These are phyloP conservation scores for Epizoanthus scotinus DNA, from an alignment of 92 coral and sea anemone species.

Conservation along the genomic window DNA sequence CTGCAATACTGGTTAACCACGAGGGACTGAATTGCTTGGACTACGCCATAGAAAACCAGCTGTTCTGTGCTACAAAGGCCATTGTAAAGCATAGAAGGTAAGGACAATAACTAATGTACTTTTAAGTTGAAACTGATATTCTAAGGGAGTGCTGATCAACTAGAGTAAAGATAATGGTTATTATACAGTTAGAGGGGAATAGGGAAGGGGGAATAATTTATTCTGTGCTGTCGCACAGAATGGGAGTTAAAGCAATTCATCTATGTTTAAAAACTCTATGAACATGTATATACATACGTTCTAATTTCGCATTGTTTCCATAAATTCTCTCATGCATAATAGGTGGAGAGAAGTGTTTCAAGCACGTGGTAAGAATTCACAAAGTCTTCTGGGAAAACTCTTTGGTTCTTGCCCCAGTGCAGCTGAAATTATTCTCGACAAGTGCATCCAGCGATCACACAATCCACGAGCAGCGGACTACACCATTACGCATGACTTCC, in stretches of 20 bases:
- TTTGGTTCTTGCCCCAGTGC: slow-evolving; percentile 71
- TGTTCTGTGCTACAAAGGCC: slow-evolving; percentile 43
- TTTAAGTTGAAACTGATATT: not conserved
- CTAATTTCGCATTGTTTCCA: too few relatives aligned
- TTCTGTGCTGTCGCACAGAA: too few relatives aligned
- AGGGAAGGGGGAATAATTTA: too few relatives aligned
- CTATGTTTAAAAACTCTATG: too few relatives aligned
- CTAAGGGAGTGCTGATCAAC: not conserved
- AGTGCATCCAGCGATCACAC: slow-evolving; percentile 62
- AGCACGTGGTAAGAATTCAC: slow-evolving; percentile 2
- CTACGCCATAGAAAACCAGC: slow-evolving; percentile 57
- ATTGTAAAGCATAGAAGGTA: slow-evolving; percentile 61
- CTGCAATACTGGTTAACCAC: slow-evolving; percentile 30
- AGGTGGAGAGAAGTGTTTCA: slow-evolving; percentile 39
- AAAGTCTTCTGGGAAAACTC: slow-evolving; percentile 66
- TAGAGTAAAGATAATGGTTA: not conserved
- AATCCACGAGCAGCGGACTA: slow-evolving; percentile 47
- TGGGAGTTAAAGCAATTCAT: too few relatives aligned
- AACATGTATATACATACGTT: too few relatives aligned
- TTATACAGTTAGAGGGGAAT: too few relatives aligned
- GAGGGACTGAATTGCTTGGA: slow-evolving; percentile 60
- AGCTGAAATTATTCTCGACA: slow-evolving; percentile 70
- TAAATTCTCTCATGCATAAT: too few relatives aligned
- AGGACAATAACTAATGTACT: not conserved
- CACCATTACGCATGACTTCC: slow-evolving; percentile 70